Conservation (phyloP, 2,888 invertebrate species). For the Fragum fragum region DNA sequence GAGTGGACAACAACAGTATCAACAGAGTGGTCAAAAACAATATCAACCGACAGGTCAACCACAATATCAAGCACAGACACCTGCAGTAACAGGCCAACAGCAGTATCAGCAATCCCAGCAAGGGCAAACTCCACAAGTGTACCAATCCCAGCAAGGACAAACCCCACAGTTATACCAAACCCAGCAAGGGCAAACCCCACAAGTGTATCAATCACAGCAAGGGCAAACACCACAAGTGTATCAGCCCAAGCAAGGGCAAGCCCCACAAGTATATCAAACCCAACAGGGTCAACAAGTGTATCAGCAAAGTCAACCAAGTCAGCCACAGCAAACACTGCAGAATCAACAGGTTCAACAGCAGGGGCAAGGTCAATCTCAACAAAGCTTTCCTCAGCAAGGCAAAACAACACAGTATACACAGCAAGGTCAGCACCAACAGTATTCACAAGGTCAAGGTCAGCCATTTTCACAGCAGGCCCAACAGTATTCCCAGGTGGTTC, state of each 20-base stretch:
- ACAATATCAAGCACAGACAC: too few relatives aligned
- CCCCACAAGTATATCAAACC: neutral
- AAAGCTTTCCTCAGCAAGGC: neutral
- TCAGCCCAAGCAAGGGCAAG: neutral
- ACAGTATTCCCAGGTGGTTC: neutral
- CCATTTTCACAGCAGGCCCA: neutral
- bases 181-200: neutral
- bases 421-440: slow-evolving; percentile 28
- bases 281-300: slow-evolving; percentile 12
- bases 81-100: neutral
- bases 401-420: neutral
- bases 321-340: slow-evolving; percentile 15
- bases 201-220: neutral
- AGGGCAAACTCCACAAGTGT: neutral
- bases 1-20: slow-evolving; percentile 4
- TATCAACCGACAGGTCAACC: slow-evolving; percentile 13
- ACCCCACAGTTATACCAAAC: neutral
- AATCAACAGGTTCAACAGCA: slow-evolving; percentile 1
- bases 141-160: too few relatives aligned
- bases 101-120: neutral
- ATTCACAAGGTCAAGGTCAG: slow-evolving; percentile 20
- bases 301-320: slow-evolving; percentile 27
- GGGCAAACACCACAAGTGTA: neutral
- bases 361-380: slow-evolving; percentile 2
- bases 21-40: slow-evolving; percentile 9